Evolutionary conservation across 2,113 vertebrate species (phyloP).

Genomic region (Elachura formosa): DNA sequence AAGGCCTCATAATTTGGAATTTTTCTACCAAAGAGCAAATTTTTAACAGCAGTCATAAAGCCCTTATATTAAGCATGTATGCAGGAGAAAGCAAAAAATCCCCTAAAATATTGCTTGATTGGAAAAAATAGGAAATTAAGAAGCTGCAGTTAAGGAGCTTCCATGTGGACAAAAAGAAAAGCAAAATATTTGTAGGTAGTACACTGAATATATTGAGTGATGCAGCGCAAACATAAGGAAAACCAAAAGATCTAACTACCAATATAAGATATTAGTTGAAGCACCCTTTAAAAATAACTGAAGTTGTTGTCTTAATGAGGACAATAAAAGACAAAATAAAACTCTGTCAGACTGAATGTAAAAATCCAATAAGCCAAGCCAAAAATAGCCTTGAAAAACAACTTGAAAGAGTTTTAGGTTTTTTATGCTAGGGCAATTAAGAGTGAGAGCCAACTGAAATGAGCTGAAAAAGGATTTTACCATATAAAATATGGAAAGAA

Average conservation of each 20-base stretch:
- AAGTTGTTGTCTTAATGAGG: background rate
- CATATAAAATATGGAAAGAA: background rate
- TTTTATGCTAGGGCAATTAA: background rate
- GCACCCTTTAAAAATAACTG: background rate
- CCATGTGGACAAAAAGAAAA: background rate
- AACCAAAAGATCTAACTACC: background rate
- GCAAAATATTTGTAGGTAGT: background rate
- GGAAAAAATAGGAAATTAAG: background rate
- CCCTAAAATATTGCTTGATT: background rate
- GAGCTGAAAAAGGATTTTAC: background rate
- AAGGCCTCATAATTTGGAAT: background rate
- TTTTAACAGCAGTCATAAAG: background rate
- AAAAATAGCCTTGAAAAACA: background rate
- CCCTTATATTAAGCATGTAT: background rate
- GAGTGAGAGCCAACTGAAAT: background rate
- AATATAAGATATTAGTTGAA: background rate
- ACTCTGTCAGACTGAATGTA: background rate
- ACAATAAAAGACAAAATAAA: background rate
- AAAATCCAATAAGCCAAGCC: background rate
- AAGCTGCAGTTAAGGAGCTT: background rate
- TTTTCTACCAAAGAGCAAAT: background rate
- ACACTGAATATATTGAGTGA: background rate
- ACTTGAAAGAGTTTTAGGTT: background rate
- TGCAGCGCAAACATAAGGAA: background rate
- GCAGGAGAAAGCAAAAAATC: background rate